phyloP scores from a whole-genome alignment of 1,140 invertebrate species.

The Catajapyx aquilonaris region DNA sequence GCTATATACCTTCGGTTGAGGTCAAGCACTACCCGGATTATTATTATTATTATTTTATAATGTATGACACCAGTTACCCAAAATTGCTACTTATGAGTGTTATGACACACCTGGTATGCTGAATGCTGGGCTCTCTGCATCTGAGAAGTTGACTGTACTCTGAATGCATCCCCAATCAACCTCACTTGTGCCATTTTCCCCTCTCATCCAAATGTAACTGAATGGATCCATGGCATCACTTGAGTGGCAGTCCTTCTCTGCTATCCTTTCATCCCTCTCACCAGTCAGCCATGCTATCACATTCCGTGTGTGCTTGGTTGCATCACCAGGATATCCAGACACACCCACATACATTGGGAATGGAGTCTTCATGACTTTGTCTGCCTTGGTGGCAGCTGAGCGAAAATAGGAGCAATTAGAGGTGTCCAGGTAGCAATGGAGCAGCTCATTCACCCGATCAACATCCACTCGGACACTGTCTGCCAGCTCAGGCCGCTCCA shows the following conservation, averaged over 20 bases:
- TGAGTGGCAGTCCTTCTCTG: slow-evolving; percentile 14
- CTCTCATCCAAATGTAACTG: slow-evolving; percentile 27
- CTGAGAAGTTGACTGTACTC: slow-evolving; percentile 45
- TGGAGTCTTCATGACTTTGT: slow-evolving; percentile 14
- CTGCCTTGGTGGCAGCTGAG: slow-evolving; percentile 27
- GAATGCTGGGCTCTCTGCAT: slow-evolving; percentile 61
- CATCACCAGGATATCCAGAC: slow-evolving; percentile 16
- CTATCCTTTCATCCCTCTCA: slow-evolving; percentile 11
- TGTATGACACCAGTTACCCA: no score
- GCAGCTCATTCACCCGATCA: slow-evolving; percentile 43
- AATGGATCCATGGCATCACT: neutral
- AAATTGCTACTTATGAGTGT: no score
- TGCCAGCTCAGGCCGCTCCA: slow-evolving; percentile 8
- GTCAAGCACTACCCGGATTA: no score
- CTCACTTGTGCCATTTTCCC: slow-evolving; percentile 22
- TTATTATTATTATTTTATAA: no score
- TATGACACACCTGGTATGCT: slow-evolving; percentile 38
- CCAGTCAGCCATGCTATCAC: slow-evolving; percentile 33
- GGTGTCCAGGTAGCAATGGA: slow-evolving; percentile 54
- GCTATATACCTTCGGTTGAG: no score
- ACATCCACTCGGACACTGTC: neutral
- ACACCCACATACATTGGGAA: slow-evolving; percentile 39
- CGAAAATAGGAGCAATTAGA: slow-evolving; percentile 44
- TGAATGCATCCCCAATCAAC: slow-evolving; percentile 47
- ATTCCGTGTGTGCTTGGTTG: slow-evolving; percentile 28